phyloP scores from a whole-genome alignment of 2,797 vertebrate genomes.

The Sebastes reedi region DNA sequence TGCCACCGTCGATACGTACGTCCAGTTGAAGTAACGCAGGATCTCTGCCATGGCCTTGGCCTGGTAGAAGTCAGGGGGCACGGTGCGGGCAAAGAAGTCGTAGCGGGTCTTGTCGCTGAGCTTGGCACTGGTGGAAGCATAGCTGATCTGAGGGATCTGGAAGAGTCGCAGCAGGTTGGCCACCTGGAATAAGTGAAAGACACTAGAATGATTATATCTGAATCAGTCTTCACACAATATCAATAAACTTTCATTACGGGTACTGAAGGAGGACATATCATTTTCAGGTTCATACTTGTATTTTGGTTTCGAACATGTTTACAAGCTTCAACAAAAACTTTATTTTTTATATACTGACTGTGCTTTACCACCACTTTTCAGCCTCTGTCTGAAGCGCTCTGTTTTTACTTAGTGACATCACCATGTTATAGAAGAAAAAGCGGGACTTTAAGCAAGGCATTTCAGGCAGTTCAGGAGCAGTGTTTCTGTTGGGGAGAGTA shows the following conservation, averaged over 20 bases:
- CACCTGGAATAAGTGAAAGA: constrained; percentile 82
- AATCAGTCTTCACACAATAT: neutral
- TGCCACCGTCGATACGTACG: constrained; percentile 96
- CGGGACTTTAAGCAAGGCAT: too few species aligned
- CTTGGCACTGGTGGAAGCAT: constrained; percentile 98
- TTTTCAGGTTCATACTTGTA: too few species aligned
- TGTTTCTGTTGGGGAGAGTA: too few species aligned
- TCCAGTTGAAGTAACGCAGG: constrained; percentile 99
- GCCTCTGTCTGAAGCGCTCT: too few species aligned
- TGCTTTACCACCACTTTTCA: too few species aligned
- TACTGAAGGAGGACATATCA: too few species aligned
- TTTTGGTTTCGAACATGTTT: too few species aligned
- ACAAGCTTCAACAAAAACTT: too few species aligned
- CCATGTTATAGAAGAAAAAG: too few species aligned
- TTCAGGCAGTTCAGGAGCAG: too few species aligned
- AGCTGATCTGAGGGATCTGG: constrained; percentile 99
- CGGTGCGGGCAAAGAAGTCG: constrained; percentile 96
- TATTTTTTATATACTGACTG: too few species aligned
- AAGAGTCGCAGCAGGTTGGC: constrained; percentile 97
- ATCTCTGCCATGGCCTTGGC: constrained; percentile 99
- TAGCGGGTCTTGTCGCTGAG: constrained; percentile 98
- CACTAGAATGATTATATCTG: neutral
- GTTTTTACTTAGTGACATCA: too few species aligned
- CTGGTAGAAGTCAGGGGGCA: constrained; percentile 98
- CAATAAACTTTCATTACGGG: neutral